phyloP scores from a whole-genome alignment of 2,888 invertebrate species.

The Stenurella melanura region DNA sequence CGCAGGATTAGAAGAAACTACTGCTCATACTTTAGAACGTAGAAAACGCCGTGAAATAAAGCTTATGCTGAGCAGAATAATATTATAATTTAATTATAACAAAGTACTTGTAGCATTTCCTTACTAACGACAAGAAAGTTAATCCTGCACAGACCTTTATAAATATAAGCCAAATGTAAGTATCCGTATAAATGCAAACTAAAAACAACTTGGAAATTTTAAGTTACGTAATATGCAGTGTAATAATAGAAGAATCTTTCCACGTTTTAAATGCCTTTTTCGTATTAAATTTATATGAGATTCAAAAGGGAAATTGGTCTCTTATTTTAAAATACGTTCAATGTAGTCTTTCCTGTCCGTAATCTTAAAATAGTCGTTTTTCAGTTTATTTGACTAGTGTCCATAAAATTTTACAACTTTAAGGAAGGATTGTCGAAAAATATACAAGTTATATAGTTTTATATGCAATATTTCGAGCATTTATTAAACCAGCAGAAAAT shows the following conservation, averaged over 20 bases:
- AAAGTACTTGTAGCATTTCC: not conserved
- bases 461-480: not conserved
- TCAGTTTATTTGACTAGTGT: not conserved
- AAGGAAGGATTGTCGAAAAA: not conserved
- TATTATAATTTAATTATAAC: slow-evolving; percentile 7
- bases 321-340: not conserved
- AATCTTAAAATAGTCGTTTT: not conserved
- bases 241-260: not conserved
- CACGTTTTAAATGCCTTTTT: not conserved
- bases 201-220: not conserved
- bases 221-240: not conserved
- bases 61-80: slow-evolving; percentile 7
- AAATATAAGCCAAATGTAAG: slow-evolving; percentile 7
- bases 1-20: not conserved
- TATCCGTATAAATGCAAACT: not conserved
- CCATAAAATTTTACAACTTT: not conserved
- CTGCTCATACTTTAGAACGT: not conserved
- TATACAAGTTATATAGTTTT: not conserved
- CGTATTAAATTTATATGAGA: not conserved
- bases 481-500: not conserved
- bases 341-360: not conserved
- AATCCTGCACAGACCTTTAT: not conserved
- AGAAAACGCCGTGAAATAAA: not conserved
- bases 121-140: not conserved
- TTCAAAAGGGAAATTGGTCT: not conserved